Evolutionary conservation across 2,888 invertebrate genomes (phyloP).

Genomic region (Notodonta ziczac): DNA sequence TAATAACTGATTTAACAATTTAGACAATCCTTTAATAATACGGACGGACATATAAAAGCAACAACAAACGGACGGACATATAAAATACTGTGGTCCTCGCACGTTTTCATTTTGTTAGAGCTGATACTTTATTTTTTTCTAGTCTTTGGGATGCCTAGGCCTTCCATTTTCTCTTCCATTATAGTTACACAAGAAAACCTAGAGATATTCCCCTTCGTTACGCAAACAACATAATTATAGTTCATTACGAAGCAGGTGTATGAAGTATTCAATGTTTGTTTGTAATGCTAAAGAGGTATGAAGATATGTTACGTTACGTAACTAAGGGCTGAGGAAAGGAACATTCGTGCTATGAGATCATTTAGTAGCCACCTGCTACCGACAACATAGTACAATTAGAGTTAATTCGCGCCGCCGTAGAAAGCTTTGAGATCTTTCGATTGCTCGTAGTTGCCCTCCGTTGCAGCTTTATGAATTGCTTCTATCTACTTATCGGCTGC

Average conservation of each 20-base stretch:
- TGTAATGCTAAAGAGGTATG: neutral
- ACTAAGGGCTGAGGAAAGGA: conserved; percentile 30
- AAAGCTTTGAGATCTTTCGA: conserved; percentile 37
- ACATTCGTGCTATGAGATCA: conserved; percentile 31
- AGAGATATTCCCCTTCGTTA: neutral
- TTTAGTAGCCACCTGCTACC: conserved; percentile 41
- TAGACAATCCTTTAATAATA: too few species aligned
- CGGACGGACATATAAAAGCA: too few species aligned
- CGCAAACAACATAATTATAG: neutral
- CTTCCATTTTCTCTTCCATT: too few species aligned
- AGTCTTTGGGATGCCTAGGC: too few species aligned
- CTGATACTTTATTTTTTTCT: too few species aligned
- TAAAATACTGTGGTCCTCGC: too few species aligned
- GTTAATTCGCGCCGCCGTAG: conserved; percentile 41
- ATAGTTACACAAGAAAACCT: too few species aligned
- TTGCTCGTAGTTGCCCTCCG: conserved; percentile 15
- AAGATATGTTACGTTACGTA: conserved; percentile 22
- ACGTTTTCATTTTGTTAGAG: too few species aligned
- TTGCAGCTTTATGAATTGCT: conserved; percentile 11
- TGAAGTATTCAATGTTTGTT: neutral
- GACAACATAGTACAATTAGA: conserved; percentile 39
- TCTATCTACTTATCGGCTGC: neutral
- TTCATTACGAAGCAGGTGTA: conserved; percentile 2
- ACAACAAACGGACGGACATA: too few species aligned
- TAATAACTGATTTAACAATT: too few species aligned